phyloP scores from a whole-genome alignment of 2,888 invertebrate species.

The Blera fallax region DNA sequence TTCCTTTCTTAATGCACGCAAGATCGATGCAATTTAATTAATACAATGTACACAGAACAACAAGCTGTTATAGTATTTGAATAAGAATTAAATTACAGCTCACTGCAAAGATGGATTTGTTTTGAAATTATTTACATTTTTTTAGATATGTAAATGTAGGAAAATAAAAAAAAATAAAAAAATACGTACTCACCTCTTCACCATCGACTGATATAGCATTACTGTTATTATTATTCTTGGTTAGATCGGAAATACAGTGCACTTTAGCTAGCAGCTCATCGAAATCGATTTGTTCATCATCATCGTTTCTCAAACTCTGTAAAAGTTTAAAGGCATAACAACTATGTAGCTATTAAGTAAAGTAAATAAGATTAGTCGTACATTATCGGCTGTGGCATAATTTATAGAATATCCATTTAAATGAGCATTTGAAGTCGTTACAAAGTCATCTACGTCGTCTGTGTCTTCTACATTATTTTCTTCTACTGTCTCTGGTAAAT shows the following conservation, averaged over 20 bases:
- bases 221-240: constrained; percentile 19
- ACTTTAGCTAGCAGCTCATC: constrained; percentile 37
- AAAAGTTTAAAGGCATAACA: neutral
- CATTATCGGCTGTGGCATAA: neutral
- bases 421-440: neutral
- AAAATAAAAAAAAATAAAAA: too few species aligned
- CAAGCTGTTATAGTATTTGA: too few species aligned
- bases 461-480: neutral
- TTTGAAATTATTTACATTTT: too few species aligned
- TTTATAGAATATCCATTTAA: constrained; percentile 8
- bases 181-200: neutral
- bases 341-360: too few species aligned
- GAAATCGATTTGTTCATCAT: constrained; percentile 35
- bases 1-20: neutral
- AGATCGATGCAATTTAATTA: neutral
- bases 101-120: too few species aligned
- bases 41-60: too few species aligned
- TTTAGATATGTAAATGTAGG: too few species aligned
- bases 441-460: neutral
- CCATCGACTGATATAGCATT: neutral
- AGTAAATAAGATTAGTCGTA: neutral
- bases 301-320: neutral
- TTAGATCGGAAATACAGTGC: constrained; percentile 23
- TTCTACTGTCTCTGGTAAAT: constrained; percentile 11
- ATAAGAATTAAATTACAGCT: too few species aligned